Conservation (phyloP, 2,113 vertebrate genomes). For the Orycteropus afer region DNA sequence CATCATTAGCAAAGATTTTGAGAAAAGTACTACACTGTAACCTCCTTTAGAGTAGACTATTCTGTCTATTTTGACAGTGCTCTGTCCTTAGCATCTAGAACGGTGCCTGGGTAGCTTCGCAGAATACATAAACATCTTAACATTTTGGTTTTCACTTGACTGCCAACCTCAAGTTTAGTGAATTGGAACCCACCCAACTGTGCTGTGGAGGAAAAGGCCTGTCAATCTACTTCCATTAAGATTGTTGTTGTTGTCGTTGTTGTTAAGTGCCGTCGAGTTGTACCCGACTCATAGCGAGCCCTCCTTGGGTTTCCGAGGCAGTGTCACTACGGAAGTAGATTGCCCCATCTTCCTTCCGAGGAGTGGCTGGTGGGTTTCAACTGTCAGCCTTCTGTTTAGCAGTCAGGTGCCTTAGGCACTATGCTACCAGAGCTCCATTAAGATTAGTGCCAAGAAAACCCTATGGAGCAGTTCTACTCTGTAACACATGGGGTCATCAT, state of each 20-base stretch:
- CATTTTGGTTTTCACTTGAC: neutral
- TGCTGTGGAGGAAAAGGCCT: neutral
- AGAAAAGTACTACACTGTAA: rapidly evolving
- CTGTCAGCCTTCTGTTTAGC: too few species aligned
- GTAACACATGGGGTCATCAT: neutral
- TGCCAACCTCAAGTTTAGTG: neutral
- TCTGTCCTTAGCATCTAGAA: neutral
- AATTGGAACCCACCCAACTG: neutral
- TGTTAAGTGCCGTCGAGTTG: too few species aligned
- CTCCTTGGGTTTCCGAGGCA: too few species aligned
- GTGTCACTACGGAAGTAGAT: too few species aligned
- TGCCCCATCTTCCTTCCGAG: too few species aligned
- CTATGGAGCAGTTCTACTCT: neutral
- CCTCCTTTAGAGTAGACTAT: neutral
- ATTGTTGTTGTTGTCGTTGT: too few species aligned
- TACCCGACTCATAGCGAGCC: too few species aligned
- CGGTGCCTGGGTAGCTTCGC: neutral
- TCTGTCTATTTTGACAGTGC: neutral
- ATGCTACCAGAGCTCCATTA: too few species aligned
- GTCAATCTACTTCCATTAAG: neutral
- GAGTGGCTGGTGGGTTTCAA: too few species aligned
- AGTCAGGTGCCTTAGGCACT: too few species aligned
- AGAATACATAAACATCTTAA: neutral
- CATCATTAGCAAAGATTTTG: neutral
- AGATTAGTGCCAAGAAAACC: neutral